Evolutionary conservation across 1,140 invertebrate genomes (phyloP).

Genomic region (Bombus pyrosoma): DNA sequence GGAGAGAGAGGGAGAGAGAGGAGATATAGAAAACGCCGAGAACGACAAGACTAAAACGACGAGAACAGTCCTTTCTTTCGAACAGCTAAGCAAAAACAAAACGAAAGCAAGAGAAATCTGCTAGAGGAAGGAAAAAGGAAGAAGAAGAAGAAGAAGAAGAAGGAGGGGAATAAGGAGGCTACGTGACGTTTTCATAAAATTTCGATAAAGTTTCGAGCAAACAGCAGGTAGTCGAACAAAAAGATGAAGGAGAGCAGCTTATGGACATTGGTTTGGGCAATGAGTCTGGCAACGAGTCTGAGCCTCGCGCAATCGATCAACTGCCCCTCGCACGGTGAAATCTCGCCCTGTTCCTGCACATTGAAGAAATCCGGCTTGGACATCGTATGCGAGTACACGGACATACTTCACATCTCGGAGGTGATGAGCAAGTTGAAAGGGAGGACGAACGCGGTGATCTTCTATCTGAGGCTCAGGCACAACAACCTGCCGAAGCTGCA

Average conservation of each 20-base stretch:
- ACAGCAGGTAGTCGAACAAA: background rate
- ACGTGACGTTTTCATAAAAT: background rate
- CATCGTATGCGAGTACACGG: slow-evolving; percentile 92
- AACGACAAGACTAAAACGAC: too few species aligned
- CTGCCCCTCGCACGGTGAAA: slow-evolving; percentile 88
- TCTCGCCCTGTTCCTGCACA: slow-evolving; percentile 90
- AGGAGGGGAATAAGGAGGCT: background rate
- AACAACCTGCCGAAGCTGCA: slow-evolving; percentile 92
- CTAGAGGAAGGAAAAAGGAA: too few species aligned
- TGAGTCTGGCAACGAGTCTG: slow-evolving; percentile 39
- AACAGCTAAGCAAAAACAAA: too few species aligned
- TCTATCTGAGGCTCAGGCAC: slow-evolving; percentile 92
- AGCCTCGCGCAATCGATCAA: slow-evolving; percentile 78
- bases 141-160: too few species aligned
- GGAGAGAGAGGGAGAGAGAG: too few species aligned
- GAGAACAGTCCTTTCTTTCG: background rate
- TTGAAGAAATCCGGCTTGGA: slow-evolving; percentile 94
- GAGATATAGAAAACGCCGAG: background rate
- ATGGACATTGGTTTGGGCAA: slow-evolving; percentile 56
- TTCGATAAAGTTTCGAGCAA: background rate
- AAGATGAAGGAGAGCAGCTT: slow-evolving; percentile 58
- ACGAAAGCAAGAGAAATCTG: background rate
- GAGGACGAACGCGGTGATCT: slow-evolving; percentile 88
- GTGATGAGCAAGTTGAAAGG: slow-evolving; percentile 91
- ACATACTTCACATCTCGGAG: slow-evolving; percentile 87